Evolutionary conservation across 2,888 invertebrate genomes (phyloP).

Genomic region (Lasioglossum lativentre): DNA sequence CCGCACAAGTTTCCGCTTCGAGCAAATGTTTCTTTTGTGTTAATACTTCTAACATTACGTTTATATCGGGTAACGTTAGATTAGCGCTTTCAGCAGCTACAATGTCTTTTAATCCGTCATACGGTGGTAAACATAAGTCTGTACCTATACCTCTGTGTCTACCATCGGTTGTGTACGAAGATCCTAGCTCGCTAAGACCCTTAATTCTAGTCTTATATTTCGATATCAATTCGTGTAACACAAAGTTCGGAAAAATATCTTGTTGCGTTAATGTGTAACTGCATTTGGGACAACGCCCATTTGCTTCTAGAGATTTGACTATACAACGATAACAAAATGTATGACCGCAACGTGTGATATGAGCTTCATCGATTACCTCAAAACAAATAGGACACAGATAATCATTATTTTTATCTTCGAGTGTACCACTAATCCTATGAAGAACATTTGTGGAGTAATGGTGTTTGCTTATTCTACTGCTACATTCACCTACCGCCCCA

Average conservation of each 20-base stretch:
- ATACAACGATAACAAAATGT: constrained; percentile 96
- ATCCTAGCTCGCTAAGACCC: constrained; percentile 84
- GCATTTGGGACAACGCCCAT: constrained; percentile 93
- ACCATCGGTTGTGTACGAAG: constrained; percentile 70
- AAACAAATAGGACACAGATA: constrained; percentile 94
- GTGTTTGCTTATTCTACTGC: constrained; percentile 85
- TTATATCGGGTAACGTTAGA: constrained; percentile 92
- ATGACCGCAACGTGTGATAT: constrained; percentile 96
- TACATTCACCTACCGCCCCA: constrained; percentile 62
- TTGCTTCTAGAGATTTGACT: constrained; percentile 87
- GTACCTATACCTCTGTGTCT: constrained; percentile 69
- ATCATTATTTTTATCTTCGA: constrained; percentile 89
- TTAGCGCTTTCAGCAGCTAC: constrained; percentile 90
- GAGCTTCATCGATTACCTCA: constrained; percentile 94
- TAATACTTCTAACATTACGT: constrained; percentile 92
- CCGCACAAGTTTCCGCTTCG: constrained; percentile 92
- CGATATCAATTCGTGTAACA: constrained; percentile 92
- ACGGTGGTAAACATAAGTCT: constrained; percentile 79
- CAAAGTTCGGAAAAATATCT: constrained; percentile 94
- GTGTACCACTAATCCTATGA: constrained; percentile 88
- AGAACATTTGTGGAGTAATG: constrained; percentile 84
- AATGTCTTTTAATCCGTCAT: constrained; percentile 86
- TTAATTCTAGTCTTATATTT: constrained; percentile 88
- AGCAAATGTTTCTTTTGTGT: constrained; percentile 92
- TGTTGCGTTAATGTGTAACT: constrained; percentile 89